Evolutionary conservation across 2,888 invertebrate genomes (phyloP).

Genomic region (Mythimna ferrago): DNA sequence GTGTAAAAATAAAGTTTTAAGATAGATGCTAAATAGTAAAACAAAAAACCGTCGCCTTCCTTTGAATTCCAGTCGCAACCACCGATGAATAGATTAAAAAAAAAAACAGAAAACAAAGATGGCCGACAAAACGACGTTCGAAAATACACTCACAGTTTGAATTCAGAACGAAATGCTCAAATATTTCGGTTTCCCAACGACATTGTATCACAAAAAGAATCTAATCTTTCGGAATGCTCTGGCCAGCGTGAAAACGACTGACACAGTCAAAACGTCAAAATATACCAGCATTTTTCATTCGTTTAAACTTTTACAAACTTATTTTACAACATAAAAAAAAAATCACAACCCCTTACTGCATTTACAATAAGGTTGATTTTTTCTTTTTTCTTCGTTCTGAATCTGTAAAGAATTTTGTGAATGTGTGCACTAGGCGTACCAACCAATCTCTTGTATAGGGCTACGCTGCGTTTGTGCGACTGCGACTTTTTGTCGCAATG

Average conservation of each 20-base stretch:
- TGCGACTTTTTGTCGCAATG: slow-evolving; percentile 56
- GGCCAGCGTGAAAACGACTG: slow-evolving; percentile 62
- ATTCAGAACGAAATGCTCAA: slow-evolving; percentile 50
- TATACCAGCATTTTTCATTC: slow-evolving; percentile 62
- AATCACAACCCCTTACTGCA: neutral
- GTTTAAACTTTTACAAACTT: slow-evolving; percentile 44
- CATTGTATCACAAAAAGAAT: slow-evolving; percentile 59
- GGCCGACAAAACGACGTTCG: slow-evolving; percentile 31
- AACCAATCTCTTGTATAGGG: slow-evolving; percentile 71
- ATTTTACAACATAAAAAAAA: neutral
- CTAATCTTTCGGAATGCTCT: slow-evolving; percentile 52
- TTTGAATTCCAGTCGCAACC: slow-evolving; percentile 9
- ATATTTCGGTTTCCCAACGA: slow-evolving; percentile 48
- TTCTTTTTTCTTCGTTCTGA: neutral
- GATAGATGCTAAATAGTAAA: slow-evolving; percentile 14
- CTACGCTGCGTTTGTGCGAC: slow-evolving; percentile 53
- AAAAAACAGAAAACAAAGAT: slow-evolving; percentile 31
- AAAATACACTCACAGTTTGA: slow-evolving; percentile 35
- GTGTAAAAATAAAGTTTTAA: too few species aligned
- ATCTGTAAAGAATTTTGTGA: slow-evolving; percentile 33
- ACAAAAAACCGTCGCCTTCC: neutral
- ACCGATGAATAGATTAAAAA: slow-evolving; percentile 37
- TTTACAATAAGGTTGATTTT: slow-evolving; percentile 2
- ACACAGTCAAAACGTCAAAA: slow-evolving; percentile 61
- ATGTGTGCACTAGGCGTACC: slow-evolving; percentile 58